Percentiles rank a stretch among this genome's conserved stretches.
Conservation (phyloP, 1,140 invertebrate species). For the Drosophila tani region DNA sequence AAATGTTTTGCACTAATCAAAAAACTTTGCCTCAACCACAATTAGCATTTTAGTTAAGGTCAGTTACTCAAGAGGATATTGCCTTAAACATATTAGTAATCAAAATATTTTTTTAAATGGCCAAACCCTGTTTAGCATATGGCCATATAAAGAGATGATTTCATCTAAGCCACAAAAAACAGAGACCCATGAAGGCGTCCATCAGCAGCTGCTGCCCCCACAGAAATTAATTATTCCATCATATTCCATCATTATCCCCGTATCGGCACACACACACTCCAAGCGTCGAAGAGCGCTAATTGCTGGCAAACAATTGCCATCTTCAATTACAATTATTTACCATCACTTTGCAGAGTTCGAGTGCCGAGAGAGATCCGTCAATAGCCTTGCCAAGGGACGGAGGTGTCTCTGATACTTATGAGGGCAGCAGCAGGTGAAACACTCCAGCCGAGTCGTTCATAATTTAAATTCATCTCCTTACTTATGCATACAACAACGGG, state of each 20-base stretch:
- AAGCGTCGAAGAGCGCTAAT: slow-evolving; percentile 49
- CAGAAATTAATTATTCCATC: slow-evolving; percentile 36
- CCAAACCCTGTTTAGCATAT: slow-evolving; percentile 41
- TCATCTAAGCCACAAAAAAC: slow-evolving; percentile 19
- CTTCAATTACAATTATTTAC: slow-evolving; percentile 79
- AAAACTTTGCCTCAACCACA: not conserved
- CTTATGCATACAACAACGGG: slow-evolving; percentile 52
- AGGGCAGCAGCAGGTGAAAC: slow-evolving; percentile 32
- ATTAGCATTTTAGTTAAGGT: slow-evolving; percentile 28
- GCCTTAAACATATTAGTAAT: slow-evolving; percentile 26
- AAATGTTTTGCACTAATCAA: too few species aligned
- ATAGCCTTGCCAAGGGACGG: slow-evolving; percentile 8
- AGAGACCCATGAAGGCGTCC: slow-evolving; percentile 24
- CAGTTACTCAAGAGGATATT: slow-evolving; percentile 44
- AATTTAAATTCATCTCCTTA: slow-evolving; percentile 60
- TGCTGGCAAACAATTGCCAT: slow-evolving; percentile 75
- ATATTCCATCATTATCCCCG: slow-evolving; percentile 32
- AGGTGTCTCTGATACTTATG: slow-evolving; percentile 1
- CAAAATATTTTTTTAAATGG: slow-evolving; percentile 26
- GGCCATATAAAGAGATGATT: slow-evolving; percentile 41
- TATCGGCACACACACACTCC: not conserved
- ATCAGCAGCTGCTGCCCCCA: slow-evolving; percentile 35
- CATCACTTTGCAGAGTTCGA: slow-evolving; percentile 61
- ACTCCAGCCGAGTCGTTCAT: slow-evolving; percentile 46
- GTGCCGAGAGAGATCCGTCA: slow-evolving; percentile 31